A percentile compares a stretch with the other conserved stretches of the same genome.
Evolutionary conservation across 2,113 vertebrate species (phyloP).

Genomic region (Climacteris rufus): DNA sequence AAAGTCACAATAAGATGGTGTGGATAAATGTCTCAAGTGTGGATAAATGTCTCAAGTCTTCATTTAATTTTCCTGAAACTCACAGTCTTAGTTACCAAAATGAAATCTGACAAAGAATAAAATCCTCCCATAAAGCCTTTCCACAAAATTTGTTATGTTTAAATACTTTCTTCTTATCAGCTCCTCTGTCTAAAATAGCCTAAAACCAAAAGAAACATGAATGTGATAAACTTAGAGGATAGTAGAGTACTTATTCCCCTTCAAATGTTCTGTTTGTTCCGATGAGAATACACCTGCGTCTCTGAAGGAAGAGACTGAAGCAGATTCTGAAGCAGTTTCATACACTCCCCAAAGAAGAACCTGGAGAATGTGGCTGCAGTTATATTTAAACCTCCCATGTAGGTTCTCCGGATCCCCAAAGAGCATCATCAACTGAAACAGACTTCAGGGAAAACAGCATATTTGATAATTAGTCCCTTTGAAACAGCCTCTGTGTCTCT

Average conservation of each 20-base stretch:
- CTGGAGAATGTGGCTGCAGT: neutral
- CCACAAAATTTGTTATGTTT: neutral
- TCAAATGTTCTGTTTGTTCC: neutral
- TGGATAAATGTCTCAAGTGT: neutral
- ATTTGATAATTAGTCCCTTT: slow-evolving; percentile 64
- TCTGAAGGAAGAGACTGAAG: neutral
- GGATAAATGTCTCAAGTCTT: neutral
- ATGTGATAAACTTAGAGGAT: neutral
- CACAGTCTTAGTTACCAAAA: neutral
- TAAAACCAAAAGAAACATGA: neutral
- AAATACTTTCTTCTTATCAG: neutral
- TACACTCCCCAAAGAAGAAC: neutral
- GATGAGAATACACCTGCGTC: slow-evolving; percentile 10
- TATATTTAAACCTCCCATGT: slow-evolving; percentile 46
- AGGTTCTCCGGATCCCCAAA: neutral
- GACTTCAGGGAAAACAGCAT: slow-evolving; percentile 33
- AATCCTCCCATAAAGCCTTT: neutral
- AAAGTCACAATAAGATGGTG: neutral
- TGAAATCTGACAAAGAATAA: neutral
- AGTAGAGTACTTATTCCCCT: neutral
- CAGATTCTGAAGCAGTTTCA: neutral
- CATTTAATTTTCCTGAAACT: neutral
- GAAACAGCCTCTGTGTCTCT: neutral
- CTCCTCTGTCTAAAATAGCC: neutral
- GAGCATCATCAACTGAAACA: neutral